Base-by-base conservation (phyloP, 2,888 invertebrate species). In the Leucoma salicis region DNA sequence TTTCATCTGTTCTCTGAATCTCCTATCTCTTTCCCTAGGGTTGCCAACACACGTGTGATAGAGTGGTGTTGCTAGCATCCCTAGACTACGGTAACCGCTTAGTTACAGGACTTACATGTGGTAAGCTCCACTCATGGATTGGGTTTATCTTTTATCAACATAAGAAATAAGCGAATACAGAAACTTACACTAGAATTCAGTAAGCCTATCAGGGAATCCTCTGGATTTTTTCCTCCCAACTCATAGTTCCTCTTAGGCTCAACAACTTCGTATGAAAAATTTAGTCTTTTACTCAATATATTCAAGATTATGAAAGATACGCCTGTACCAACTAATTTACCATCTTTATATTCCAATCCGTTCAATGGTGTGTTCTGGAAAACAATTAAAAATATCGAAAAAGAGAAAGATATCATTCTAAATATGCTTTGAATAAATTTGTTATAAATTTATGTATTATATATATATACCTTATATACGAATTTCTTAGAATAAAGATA, bases 261-360 rank as follows among this genome's bases (percentile, higher is more conserved):
- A 10, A 94, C 74, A 0, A 96, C 88, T 10, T 93, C 92, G 62
- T 94, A 96, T 0, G 93, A 93, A 50, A 96, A 96, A 54, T 95
- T 93, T 54, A 93, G 93, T 58, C 92, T 93, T 39, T 92, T 73
- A 31, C 91, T 91, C 2, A 96, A 82, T 33, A 95, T 92, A 15
- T 94, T 80, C 7, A 96, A 75, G 37, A 96, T 75, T 37, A 91
- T 85, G 67, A 96, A 96, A 0, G 95, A 94, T 4, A 95, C 93
- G 0, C 96, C 96, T 1, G 63, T 72, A 0, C 95, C 95, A 0
- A 84, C 56, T 3, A 91, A 55, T 0, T 87, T 91, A 1, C 92
- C 93, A 74, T 94, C 92, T 8, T 70, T 49, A 13, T 49, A 68
- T 32, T 80, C 72, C 2, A 88, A 88, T 66, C 91, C 92, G 63